Conservation (phyloP, 2,888 invertebrate genomes). For the Philereme vetulata region DNA sequence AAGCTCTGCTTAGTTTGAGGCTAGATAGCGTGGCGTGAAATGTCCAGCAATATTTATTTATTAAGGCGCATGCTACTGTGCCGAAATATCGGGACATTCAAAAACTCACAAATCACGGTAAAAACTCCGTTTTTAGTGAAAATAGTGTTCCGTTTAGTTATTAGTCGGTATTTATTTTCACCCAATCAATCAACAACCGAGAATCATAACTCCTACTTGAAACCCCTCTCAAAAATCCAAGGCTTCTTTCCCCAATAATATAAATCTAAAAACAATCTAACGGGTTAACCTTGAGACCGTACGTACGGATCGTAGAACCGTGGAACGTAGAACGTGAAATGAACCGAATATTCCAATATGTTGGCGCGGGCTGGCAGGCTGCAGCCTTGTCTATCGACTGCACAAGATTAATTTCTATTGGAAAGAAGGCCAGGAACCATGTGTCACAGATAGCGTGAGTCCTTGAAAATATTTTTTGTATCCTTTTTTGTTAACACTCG, state of each 20-base stretch:
- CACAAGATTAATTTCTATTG: conserved; percentile 26
- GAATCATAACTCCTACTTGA: conserved; percentile 14
- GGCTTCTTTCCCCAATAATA: conserved; percentile 18
- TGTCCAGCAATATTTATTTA: too few relatives aligned
- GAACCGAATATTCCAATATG: conserved; percentile 33
- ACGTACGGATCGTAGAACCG: conserved; percentile 14
- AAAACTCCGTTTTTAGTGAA: too few relatives aligned
- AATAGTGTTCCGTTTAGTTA: too few relatives aligned
- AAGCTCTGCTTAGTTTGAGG: too few relatives aligned
- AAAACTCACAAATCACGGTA: too few relatives aligned
- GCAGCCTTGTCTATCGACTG: conserved; percentile 30
- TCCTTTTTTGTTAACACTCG: not conserved
- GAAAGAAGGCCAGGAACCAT: conserved; percentile 21
- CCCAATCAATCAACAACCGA: not conserved
- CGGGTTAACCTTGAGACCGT: conserved; percentile 18
- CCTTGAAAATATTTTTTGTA: conserved; percentile 12
- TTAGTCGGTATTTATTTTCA: not conserved
- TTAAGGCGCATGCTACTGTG: too few relatives aligned
- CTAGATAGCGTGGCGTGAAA: too few relatives aligned
- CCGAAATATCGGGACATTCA: too few relatives aligned
- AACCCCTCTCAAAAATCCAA: conserved; percentile 18
- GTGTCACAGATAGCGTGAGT: conserved; percentile 19
- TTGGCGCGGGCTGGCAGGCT: conserved; percentile 16
- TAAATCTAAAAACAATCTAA: conserved; percentile 24
- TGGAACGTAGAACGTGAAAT: conserved; percentile 29